phyloP scores from a whole-genome alignment of 2,113 vertebrate genomes.

The Scomber scombrus region DNA sequence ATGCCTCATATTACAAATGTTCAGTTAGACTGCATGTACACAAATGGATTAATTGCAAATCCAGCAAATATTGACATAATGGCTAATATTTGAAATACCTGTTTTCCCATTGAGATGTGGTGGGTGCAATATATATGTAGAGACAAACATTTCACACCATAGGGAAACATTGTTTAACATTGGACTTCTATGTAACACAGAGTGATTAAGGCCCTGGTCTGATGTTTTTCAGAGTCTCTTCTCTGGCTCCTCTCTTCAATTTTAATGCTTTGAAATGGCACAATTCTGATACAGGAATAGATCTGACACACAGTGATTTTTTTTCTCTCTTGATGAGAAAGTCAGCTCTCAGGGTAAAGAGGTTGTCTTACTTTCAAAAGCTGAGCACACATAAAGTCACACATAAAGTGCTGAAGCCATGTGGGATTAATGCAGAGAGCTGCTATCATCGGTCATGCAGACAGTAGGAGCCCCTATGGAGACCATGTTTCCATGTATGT shows the following conservation, averaged over 20 bases:
- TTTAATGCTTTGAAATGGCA: constrained; percentile 13
- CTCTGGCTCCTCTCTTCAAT: not conserved
- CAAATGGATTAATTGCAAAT: not conserved
- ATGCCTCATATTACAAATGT: not conserved
- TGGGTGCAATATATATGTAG: not conserved
- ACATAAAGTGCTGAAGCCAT: constrained; percentile 71
- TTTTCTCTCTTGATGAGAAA: constrained; percentile 2
- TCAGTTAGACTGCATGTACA: not conserved
- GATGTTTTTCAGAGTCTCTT: not conserved
- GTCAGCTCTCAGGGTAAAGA: constrained; percentile 33
- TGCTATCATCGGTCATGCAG: constrained; percentile 73
- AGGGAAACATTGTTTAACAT: not conserved
- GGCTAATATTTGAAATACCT: not conserved
- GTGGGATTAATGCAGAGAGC: constrained; percentile 67
- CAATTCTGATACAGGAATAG: not conserved
- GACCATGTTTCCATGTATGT: constrained; percentile 60
- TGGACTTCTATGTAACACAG: constrained; percentile 3
- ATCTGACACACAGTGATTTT: no score
- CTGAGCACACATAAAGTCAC: constrained; percentile 69
- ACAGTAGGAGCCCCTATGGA: constrained; percentile 61
- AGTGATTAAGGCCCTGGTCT: not conserved
- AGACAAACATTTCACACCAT: not conserved
- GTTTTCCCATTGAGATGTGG: not conserved
- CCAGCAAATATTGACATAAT: no score
- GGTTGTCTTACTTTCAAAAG: constrained; percentile 53